Base-by-base conservation (phyloP, 2,113 vertebrate genomes). In the Sturnira hondurensis region DNA sequence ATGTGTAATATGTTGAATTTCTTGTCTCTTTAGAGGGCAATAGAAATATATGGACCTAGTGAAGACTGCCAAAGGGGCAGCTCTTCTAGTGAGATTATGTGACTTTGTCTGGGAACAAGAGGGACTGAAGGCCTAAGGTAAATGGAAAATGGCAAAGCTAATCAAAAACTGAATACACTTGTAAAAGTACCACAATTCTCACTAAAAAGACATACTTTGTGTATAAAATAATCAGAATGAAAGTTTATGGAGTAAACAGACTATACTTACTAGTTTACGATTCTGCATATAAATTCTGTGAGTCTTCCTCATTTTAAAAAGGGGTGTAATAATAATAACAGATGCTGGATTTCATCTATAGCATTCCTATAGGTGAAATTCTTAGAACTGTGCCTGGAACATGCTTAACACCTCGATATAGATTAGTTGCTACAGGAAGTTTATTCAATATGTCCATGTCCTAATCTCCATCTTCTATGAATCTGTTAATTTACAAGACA, bases 391-490 rank as follows among this genome's bases (percentile, higher is more conserved):
- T 52, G 4, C 22, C 24, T 26, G 22, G 31, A 41, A 43, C 16
- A 71, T 19, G 17, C 47, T 85, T 28, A 17, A 20, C 70, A 83
- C 45, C 1, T 67, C 19, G 52, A 3, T 28, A 17, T 12, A 16
- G 56, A 15, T 9, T 41, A 74, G 12, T 15, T 61, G 1, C 17
- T 52, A 22, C 0, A 1, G 10, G 67, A 65, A 31, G 26, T 8
- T 9, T 36, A 1, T 80, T 54, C 11, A 7, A 47, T 24, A 41
- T 5, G 5, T 24, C 1, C 24, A n/a, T 0, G 17, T 19, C 8
- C 41, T 52, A 4, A 13, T 84, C n/a, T 68, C 22, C 1, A 20
- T 33, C 38, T 65, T 3, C 33, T 83, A 22, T 5, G 13, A 73
- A 61, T 41, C 24, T n/a, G 9, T 3, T 45, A 28, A 22, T 3